These are phyloP conservation scores for Lophochroa leadbeateri DNA, from an alignment of 2,113 vertebrate genomes.

Conservation along the genomic window DNA sequence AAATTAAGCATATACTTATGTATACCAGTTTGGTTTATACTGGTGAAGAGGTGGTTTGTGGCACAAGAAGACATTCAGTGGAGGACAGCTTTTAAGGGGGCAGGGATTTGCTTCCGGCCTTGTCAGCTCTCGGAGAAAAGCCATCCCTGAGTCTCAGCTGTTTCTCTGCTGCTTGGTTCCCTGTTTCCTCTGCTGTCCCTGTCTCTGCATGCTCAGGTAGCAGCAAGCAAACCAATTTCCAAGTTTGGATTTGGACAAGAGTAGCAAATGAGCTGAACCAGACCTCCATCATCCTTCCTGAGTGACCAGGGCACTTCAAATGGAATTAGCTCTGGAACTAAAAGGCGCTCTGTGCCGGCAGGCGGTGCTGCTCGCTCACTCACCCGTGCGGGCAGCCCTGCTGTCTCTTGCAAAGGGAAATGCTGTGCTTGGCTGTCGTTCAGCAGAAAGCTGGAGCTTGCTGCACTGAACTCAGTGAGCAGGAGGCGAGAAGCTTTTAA, in stretches of 20 bases:
- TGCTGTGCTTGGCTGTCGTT: neutral
- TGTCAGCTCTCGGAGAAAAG: neutral
- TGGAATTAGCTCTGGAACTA: neutral
- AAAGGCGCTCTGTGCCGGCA: neutral
- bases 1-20: neutral
- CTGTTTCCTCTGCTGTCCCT: neutral
- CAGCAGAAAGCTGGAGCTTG: neutral
- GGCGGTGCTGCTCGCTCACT: constrained; percentile 21
- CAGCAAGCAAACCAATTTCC: neutral
- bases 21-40: neutral
- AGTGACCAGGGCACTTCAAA: neutral
- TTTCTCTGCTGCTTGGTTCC: neutral
- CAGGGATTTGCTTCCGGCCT: neutral
- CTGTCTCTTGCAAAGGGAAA: neutral
- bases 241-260: neutral
- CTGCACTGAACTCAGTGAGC: fast-evolving
- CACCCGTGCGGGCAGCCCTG: neutral
- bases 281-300: neutral
- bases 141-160: neutral
- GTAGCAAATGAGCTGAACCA: neutral
- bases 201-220: neutral
- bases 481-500: neutral
- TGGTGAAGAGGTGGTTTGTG: neutral
- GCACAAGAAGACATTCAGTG: neutral
- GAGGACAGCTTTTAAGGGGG: neutral